These are phyloP conservation scores for Aphyosemion australe DNA, from an alignment of 2,113 vertebrate species.

Conservation along the genomic window DNA sequence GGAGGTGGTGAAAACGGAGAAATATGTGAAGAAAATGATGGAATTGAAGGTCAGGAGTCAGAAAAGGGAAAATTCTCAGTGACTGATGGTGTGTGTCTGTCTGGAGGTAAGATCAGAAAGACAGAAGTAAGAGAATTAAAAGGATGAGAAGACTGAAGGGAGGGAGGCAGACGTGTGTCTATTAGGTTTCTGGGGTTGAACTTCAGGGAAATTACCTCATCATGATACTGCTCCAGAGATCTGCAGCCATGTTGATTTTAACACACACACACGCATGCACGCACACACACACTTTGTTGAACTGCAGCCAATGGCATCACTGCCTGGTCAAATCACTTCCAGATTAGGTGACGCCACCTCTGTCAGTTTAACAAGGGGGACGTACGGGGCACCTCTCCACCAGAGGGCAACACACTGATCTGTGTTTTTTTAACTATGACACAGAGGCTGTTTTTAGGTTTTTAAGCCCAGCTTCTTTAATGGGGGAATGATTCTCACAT, in stretches of 20 bases:
- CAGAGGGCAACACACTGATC: slow-evolving; percentile 28
- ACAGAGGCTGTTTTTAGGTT: slow-evolving; percentile 20
- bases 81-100: slow-evolving; percentile 53
- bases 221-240: slow-evolving; percentile 75
- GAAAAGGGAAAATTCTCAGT: slow-evolving; percentile 15
- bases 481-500: slow-evolving; percentile 22
- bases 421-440: slow-evolving; percentile 31
- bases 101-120: slow-evolving; percentile 61
- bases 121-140: slow-evolving; percentile 28
- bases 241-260: slow-evolving; percentile 86
- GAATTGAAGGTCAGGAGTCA: not conserved
- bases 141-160: slow-evolving; percentile 31
- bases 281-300: slow-evolving; percentile 70
- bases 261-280: slow-evolving; percentile 21
- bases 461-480: slow-evolving; percentile 24
- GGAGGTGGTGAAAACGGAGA: slow-evolving; percentile 1
- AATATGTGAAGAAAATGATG: not conserved
- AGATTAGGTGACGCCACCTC: slow-evolving; percentile 76
- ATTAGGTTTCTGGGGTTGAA: slow-evolving; percentile 83
- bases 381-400: slow-evolving; percentile 37
- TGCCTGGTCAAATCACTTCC: slow-evolving; percentile 89
- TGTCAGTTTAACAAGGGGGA: slow-evolving; percentile 65
- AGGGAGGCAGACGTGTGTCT: slow-evolving; percentile 70
- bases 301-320: slow-evolving; percentile 86
- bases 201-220: slow-evolving; percentile 91